These are phyloP conservation scores for Xerus rutilus DNA, from an alignment of 2,797 vertebrate genomes.

Conservation along the genomic window DNA sequence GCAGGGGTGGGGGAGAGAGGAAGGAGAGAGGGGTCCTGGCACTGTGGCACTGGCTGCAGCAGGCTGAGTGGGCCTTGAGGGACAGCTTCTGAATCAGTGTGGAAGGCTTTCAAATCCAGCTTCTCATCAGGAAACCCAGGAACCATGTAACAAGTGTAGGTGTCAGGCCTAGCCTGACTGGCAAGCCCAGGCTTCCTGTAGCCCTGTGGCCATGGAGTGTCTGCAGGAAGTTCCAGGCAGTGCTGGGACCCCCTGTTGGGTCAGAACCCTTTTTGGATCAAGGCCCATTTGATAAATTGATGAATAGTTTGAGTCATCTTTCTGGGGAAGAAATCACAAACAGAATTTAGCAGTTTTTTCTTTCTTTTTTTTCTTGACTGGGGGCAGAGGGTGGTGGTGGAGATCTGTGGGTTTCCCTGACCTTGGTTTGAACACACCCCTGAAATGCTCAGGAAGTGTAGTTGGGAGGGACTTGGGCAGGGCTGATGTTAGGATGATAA, in stretches of 20 bases:
- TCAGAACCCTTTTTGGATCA: neutral
- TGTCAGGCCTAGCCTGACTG: no score
- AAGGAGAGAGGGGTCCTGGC: no score
- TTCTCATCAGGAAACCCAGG: neutral
- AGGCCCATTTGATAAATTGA: neutral
- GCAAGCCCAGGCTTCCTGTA: rapidly evolving
- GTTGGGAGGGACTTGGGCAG: neutral
- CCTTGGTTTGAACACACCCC: neutral
- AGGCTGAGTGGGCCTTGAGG: no score
- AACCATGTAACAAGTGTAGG: neutral
- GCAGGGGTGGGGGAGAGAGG: neutral
- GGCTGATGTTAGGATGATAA: neutral
- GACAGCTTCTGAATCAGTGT: no score
- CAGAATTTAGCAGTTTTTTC: neutral
- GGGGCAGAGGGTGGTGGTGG: no score
- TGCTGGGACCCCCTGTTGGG: neutral
- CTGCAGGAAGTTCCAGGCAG: no score
- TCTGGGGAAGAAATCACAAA: neutral
- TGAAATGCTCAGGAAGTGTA: neutral
- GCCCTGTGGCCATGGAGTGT: no score
- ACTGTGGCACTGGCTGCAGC: no score
- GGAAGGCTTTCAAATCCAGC: neutral
- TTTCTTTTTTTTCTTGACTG: neutral
- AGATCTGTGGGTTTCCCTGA: neutral
- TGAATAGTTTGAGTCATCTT: neutral